phyloP scores from a whole-genome alignment of 30 jellyfish, hydroid and myxozoan genomes.

The Hydractinia symbiolongicarpus region DNA sequence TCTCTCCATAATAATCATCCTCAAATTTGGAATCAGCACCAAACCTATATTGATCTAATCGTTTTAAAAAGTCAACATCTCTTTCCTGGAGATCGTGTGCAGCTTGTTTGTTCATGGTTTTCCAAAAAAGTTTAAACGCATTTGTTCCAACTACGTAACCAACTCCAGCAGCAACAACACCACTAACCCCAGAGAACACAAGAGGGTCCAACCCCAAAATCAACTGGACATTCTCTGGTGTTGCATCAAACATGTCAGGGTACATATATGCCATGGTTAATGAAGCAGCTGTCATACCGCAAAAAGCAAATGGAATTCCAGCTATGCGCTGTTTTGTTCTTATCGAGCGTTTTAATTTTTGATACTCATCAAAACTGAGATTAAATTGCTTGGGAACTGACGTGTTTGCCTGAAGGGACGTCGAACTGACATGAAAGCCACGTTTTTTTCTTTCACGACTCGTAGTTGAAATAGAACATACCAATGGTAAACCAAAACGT shows the following conservation, averaged over 20 bases:
- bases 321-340: slow-evolving; percentile 79
- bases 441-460: no score
- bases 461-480: no score
- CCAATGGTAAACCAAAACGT: no score
- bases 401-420: neutral
- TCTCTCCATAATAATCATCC: slow-evolving; percentile 94
- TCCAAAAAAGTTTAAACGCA: slow-evolving; percentile 48
- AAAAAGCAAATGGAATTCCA: slow-evolving; percentile 85
- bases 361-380: slow-evolving; percentile 65
- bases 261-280: slow-evolving; percentile 88
- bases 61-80: slow-evolving; percentile 72
- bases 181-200: slow-evolving; percentile 88
- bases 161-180: slow-evolving; percentile 69
- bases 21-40: slow-evolving; percentile 82
- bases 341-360: slow-evolving; percentile 51
- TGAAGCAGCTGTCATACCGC: slow-evolving; percentile 75
- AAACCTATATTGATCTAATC: slow-evolving; percentile 71
- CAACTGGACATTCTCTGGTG: slow-evolving; percentile 93
- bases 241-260: slow-evolving; percentile 99
- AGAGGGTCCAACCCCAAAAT: slow-evolving; percentile 95
- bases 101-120: slow-evolving; percentile 36
- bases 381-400: slow-evolving; percentile 31
- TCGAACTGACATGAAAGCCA: no score
- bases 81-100: slow-evolving; percentile 56
- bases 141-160: slow-evolving; percentile 80